Base-by-base conservation (phyloP, 1,140 invertebrate species). In the Reticulitermes speratus region DNA sequence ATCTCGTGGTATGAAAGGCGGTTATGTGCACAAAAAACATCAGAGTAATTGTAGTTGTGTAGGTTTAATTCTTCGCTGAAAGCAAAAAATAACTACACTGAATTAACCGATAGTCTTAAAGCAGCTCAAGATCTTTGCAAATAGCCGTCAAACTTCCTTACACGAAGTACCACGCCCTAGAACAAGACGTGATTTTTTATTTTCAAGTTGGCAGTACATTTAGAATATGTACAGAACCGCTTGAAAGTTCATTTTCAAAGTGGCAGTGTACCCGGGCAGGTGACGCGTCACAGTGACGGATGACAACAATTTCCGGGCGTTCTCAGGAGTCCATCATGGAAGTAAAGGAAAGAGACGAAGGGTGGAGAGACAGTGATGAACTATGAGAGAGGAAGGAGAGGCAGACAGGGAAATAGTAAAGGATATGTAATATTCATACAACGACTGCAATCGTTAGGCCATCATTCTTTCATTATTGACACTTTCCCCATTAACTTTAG, bases 241-340 rank as follows among this genome's bases (percentile, higher is more conserved):
- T 75, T 30, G 65, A 75, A 75, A 75, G 65, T 75, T 75, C 65
- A 75, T 75, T 75, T 16, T 75, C 25, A 75, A 75, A 75, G 65
- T 75, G 65, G 65, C 65, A n/a, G 65, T 25, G 65, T 75, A 25
- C 65, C 65, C 65, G 65, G 16, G n/a, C 25, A 25, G 65, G 52
- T 55, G 52, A 55, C 19, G 52, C 19, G 52, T 55, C 52, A 5
- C 52, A n/a, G 65, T 75, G 65, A 75, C 65, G 65, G 65, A 75
- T 75, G n/a, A 30, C 65, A 75, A 75, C 65, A 75, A 75, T 75
- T 75, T 75, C 65, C 65, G 65, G 65, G 65, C 65, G 25, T 75
- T 30, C 65, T 75, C 65, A 75, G 65, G 65, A 30, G 65, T 75
- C 65, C 65, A 75, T 75, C 65, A 75, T 75, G 25, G n/a, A 75